These are phyloP conservation scores for Magallana gigas DNA, from an alignment of 1,140 invertebrate species.

Conservation along the genomic window DNA sequence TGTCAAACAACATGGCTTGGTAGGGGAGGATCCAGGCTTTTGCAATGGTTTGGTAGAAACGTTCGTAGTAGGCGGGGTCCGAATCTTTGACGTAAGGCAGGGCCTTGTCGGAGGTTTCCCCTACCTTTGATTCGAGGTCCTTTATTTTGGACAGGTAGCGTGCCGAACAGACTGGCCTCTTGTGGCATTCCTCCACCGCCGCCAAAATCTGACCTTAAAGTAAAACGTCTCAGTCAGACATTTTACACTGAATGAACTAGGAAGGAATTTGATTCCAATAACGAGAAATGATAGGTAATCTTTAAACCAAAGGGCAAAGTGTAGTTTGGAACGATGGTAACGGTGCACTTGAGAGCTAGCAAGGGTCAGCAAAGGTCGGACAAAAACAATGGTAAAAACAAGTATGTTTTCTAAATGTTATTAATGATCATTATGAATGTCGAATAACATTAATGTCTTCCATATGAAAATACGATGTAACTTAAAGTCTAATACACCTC, in stretches of 20 bases:
- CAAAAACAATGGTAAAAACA: too few relatives aligned
- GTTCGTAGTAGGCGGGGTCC: slow-evolving; percentile 59
- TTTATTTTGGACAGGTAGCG: slow-evolving; percentile 7
- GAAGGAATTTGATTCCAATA: too few relatives aligned
- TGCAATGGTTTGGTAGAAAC: slow-evolving; percentile 63
- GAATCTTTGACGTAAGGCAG: slow-evolving; percentile 51
- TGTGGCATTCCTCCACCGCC: slow-evolving; percentile 52
- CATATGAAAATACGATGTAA: too few relatives aligned
- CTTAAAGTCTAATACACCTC: too few relatives aligned
- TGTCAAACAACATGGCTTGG: slow-evolving; percentile 49
- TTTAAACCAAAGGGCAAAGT: not conserved
- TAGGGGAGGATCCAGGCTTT: slow-evolving; percentile 66
- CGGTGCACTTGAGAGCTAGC: too few relatives aligned
- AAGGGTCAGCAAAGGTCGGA: too few relatives aligned
- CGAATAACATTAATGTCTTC: too few relatives aligned
- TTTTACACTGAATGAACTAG: not conserved
- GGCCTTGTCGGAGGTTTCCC: slow-evolving; percentile 50
- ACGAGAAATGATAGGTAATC: too few relatives aligned
- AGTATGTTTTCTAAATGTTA: too few relatives aligned
- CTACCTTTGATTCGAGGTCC: slow-evolving; percentile 20
- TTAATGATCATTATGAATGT: too few relatives aligned
- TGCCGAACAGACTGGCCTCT: slow-evolving; percentile 38
- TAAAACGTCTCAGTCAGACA: too few relatives aligned
- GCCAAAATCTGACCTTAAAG: slow-evolving; percentile 57
- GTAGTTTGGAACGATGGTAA: not conserved